phyloP scores from a whole-genome alignment of 2,797 vertebrate genomes.

The Pelodytes ibericus region DNA sequence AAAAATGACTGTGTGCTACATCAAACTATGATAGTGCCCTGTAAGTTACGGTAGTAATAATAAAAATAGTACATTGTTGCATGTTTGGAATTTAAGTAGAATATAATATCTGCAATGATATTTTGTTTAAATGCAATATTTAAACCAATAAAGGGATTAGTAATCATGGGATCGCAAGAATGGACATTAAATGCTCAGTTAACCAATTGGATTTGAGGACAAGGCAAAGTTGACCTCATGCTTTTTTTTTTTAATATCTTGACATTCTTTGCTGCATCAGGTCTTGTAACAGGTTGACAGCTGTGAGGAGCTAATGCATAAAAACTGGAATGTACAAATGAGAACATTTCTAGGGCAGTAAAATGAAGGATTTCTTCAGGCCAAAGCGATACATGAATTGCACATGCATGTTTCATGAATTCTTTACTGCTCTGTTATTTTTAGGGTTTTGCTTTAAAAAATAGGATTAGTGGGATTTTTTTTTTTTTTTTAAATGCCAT shows the following conservation, averaged over 20 bases:
- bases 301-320: slow-evolving; percentile 30
- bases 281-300: slow-evolving; percentile 24
- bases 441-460: not conserved
- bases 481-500: no score
- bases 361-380: slow-evolving; percentile 4
- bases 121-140: not conserved
- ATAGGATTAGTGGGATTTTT: not conserved
- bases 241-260: slow-evolving; percentile 11
- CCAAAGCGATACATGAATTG: not conserved
- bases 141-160: slow-evolving; percentile 21
- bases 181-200: slow-evolving; percentile 16
- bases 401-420: slow-evolving; percentile 2
- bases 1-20: no score
- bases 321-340: slow-evolving; percentile 31
- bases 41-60: no score
- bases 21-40: no score
- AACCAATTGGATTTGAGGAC: not conserved
- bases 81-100: no score
- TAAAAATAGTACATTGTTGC: no score
- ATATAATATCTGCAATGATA: not conserved
- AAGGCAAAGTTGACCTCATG: slow-evolving; percentile 15
- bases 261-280: slow-evolving; percentile 12
- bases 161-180: slow-evolving; percentile 5
- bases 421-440: not conserved
- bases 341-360: not conserved